Evolutionary conservation across 2,113 vertebrate genomes (phyloP), one percentile per base, ranked within the genome.

Genomic region (Ophthalmolycus amberensis): DNA sequence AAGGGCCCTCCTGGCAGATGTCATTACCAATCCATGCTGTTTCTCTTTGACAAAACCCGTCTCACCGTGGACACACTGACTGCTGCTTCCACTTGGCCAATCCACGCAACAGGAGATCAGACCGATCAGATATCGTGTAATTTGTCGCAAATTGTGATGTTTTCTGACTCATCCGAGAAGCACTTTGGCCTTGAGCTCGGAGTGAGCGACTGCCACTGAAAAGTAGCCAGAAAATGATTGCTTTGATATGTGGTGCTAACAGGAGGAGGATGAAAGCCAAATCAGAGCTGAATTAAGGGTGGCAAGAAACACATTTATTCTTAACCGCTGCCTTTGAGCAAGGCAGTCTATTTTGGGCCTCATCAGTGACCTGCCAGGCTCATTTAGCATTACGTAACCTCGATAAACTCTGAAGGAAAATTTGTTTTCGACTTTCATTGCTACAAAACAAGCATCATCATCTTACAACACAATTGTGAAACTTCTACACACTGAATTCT

Each of bases 311-410:
- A 71, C 64, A 88, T 88, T 86, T 86, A 88, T 79, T 84, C 79
- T 75, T 84, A 83, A 87, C 73, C 74, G 65, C 76, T 83, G 74
- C 86, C 88, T 90, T 89, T 91, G 82, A 88, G 90, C 90, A 87
- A 89, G 84, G 87, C 84, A 77, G 80, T 71, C 66, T 79, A 79
- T 86, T 77, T 88, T 73, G 54, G 65, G 67, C 59, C 56, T 64
- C n/a, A 25, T 79, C 59, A 22, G 40, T 58, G 38, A 66, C 56
- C 44, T 50, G 56, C 22, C 25, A 38, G 71, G 40, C 82, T 69
- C 48, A 32, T 58, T 81, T 85, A 10, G 50, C 50, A 73, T 91
- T 75, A 74, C 25, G 42, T 62, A 76, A 87, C 59, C 71, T 60
- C 66, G 37, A n/a, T 40, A 62, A 74, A 72, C 29, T n/a, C 32